Conservation (phyloP, 1,140 invertebrate species). For the Thalassaphorura encarpata region DNA sequence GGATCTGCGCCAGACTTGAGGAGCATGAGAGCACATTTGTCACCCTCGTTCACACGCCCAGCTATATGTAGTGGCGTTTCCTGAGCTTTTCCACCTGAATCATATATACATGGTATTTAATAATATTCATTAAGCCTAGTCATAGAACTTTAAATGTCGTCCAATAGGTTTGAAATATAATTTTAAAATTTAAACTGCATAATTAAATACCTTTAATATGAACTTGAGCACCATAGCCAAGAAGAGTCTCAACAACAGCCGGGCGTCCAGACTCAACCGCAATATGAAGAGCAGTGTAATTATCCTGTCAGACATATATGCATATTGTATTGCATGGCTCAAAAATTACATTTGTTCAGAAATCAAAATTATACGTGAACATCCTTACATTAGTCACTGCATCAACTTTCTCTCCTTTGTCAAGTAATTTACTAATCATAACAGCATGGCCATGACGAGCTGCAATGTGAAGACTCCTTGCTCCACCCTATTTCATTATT, state of each 20-base stretch:
- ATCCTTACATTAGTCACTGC: constrained; percentile 77
- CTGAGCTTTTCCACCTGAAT: constrained; percentile 57
- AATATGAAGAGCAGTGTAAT: constrained; percentile 96
- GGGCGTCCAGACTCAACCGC: constrained; percentile 95
- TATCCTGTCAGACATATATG: constrained; percentile 75
- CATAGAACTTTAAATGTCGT: background rate
- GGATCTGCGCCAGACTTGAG: constrained; percentile 94
- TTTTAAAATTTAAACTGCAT: background rate
- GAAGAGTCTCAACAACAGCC: constrained; percentile 86
- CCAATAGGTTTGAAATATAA: background rate
- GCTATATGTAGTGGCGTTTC: constrained; percentile 95
- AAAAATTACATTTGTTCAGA: background rate
- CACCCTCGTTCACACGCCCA: constrained; percentile 80
- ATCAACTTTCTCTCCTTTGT: constrained; percentile 93
- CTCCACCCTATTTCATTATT: constrained; percentile 56
- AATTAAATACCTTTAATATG: constrained; percentile 64
- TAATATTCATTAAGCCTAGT: background rate
- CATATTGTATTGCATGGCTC: background rate
- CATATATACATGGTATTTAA: background rate
- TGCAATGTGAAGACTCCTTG: constrained; percentile 83
- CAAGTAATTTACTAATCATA: constrained; percentile 89
- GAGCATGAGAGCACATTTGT: constrained; percentile 93
- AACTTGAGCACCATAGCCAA: constrained; percentile 93
- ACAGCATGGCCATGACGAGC: constrained; percentile 88
- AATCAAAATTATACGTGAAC: background rate